Percentiles rank a stretch among this genome's conserved stretches.
Evolutionary conservation across 2,888 invertebrate genomes (phyloP).

Genomic region (Silvanus unidentatus): DNA sequence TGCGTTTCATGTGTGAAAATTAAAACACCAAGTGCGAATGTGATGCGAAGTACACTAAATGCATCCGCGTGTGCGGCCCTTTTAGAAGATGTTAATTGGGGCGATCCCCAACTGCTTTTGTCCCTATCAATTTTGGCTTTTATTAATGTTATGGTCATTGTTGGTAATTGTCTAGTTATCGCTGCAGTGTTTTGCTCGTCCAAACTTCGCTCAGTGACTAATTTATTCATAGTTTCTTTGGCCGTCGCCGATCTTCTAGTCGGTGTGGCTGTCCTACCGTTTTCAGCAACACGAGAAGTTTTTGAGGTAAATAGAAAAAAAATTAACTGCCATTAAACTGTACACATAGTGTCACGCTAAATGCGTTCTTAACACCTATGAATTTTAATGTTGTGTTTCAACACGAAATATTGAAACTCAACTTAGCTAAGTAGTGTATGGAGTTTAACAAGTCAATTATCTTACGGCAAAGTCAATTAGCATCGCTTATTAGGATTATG

Average conservation of each 20-base stretch:
- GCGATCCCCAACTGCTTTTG: conserved; percentile 68
- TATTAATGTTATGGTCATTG: conserved; percentile 83
- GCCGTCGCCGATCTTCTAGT: conserved; percentile 94
- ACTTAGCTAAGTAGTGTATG: too few species aligned
- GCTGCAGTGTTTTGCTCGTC: conserved; percentile 86
- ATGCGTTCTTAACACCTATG: too few species aligned
- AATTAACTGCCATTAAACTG: too few species aligned
- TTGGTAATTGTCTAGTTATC: conserved; percentile 88
- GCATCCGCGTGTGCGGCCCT: conserved; percentile 75
- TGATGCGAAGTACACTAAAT: conserved; percentile 71
- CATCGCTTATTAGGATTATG: too few species aligned
- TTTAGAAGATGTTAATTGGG: conserved; percentile 76
- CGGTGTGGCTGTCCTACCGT: conserved; percentile 92
- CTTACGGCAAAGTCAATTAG: too few species aligned
- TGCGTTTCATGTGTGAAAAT: too few species aligned
- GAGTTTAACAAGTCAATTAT: too few species aligned
- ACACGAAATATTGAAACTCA: too few species aligned
- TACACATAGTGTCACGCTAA: too few species aligned
- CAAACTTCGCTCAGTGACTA: conserved; percentile 91
- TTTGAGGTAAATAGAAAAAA: conserved; percentile 62
- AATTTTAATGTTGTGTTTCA: too few species aligned
- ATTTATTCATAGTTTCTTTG: conserved; percentile 93
- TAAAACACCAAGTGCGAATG: conserved; percentile 26
- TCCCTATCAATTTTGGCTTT: conserved; percentile 73
- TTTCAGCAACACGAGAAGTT: conserved; percentile 92